These are phyloP conservation scores for Psephotus haematonotus DNA, from an alignment of 2,113 vertebrate species.

Conservation along the genomic window DNA sequence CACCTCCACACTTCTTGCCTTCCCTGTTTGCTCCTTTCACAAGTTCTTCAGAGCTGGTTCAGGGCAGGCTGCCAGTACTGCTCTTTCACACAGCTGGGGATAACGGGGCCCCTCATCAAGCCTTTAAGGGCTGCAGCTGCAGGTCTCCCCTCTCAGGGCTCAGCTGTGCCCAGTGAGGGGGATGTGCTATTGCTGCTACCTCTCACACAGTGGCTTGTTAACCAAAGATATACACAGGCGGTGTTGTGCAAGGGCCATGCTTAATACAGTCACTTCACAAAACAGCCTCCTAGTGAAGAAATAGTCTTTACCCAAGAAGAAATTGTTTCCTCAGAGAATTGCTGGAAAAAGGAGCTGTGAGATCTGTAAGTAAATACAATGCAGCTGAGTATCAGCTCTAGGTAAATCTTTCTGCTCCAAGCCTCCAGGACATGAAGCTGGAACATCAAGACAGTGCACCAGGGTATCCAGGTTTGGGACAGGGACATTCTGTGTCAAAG, in stretches of 20 bases:
- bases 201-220: accelerated
- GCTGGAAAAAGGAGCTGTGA: not conserved
- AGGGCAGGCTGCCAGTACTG: not conserved
- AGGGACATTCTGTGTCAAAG: not conserved
- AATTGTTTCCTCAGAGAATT: not conserved
- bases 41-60: not conserved
- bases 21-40: not conserved
- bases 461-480: not conserved
- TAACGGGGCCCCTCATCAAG: not conserved
- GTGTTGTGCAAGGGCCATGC: accelerated
- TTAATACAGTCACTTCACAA: not conserved
- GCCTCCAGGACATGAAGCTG: not conserved
- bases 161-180: not conserved
- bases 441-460: not conserved
- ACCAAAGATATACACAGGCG: not conserved
- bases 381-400: not conserved
- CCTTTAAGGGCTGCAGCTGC: not conserved
- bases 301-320: not conserved
- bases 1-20: accelerated
- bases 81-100: not conserved
- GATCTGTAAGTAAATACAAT: not conserved
- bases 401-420: not conserved
- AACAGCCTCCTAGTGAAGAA: not conserved
- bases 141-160: not conserved
- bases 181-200: not conserved